Conservation (phyloP, 1,140 invertebrate species). For the Leptinotarsa defecta region DNA sequence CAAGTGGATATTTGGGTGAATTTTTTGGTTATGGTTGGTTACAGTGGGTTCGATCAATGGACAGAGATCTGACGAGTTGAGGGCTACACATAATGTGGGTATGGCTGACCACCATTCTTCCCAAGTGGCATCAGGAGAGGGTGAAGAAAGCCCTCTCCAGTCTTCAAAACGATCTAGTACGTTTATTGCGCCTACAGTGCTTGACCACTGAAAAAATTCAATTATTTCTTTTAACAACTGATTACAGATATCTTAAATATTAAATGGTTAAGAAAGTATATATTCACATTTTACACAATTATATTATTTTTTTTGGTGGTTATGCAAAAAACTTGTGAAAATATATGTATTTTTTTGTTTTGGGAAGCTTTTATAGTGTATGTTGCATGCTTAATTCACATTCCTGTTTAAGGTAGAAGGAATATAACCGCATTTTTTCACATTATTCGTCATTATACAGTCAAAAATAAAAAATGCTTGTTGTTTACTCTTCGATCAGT, state of each 20-base stretch:
- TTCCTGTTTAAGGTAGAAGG: neutral
- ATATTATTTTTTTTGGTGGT: neutral
- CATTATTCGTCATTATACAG: no score
- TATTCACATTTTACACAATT: no score
- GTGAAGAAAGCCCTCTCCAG: constrained; percentile 77
- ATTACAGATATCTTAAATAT: no score
- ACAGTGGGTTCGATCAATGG: constrained; percentile 62
- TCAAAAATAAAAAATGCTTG: no score
- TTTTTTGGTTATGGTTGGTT: constrained; percentile 22
- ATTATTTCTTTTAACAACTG: neutral
- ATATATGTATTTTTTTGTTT: neutral
- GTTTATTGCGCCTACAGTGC: constrained; percentile 55
- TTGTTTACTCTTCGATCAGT: no score
- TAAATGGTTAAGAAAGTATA: no score
- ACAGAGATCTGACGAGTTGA: constrained; percentile 62
- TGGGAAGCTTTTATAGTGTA: neutral
- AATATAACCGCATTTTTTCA: neutral
- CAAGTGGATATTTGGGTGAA: constrained; percentile 19
- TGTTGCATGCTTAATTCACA: neutral
- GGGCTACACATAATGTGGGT: constrained; percentile 65
- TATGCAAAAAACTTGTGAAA: neutral
- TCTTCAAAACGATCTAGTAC: constrained; percentile 76
- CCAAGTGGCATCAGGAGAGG: constrained; percentile 65
- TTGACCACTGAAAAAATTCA: neutral
- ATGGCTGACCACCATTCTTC: constrained; percentile 63